These are phyloP conservation scores for Oithona nana DNA, from an alignment of 2,888 invertebrate genomes.

Conservation along the genomic window DNA sequence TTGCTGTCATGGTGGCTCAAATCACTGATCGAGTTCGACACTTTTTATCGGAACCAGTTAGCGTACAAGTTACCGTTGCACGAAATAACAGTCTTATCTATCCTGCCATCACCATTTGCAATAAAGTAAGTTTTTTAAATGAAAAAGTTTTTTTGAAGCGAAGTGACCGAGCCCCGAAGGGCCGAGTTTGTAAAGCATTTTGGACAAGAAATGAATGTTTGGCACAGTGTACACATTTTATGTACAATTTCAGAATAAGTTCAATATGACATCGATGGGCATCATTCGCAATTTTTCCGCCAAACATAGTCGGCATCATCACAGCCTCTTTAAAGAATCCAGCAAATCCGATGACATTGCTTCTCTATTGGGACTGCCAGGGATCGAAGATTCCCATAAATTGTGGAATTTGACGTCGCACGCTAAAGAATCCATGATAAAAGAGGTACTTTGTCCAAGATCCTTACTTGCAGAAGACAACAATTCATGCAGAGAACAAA, in stretches of 20 bases:
- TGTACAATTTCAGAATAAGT: slow-evolving; percentile 18
- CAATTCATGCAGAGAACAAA: too few species aligned
- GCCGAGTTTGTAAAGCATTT: too few species aligned
- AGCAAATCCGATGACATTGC: slow-evolving; percentile 17
- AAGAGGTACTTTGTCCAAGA: slow-evolving; percentile 17
- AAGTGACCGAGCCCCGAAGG: too few species aligned
- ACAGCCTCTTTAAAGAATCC: neutral
- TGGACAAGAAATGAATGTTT: too few species aligned
- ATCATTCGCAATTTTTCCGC: neutral
- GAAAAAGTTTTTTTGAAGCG: too few species aligned
- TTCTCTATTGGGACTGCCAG: slow-evolving; percentile 17
- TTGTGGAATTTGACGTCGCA: slow-evolving; percentile 19
- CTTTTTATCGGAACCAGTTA: slow-evolving; percentile 21
- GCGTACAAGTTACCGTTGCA: slow-evolving; percentile 21
- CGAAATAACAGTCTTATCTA: slow-evolving; percentile 21
- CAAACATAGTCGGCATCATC: neutral
- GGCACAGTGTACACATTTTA: too few species aligned
- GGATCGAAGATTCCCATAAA: slow-evolving; percentile 16
- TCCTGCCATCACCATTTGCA: slow-evolving; percentile 21
- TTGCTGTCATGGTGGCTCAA: slow-evolving; percentile 19
- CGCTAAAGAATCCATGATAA: slow-evolving; percentile 13
- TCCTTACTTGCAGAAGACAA: too few species aligned
- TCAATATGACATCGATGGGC: slow-evolving; percentile 20
- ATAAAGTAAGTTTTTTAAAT: slow-evolving; percentile 19
- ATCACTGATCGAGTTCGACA: slow-evolving; percentile 20